phyloP scores from a whole-genome alignment of 2,797 vertebrate genomes.

The Enoplosus armatus region DNA sequence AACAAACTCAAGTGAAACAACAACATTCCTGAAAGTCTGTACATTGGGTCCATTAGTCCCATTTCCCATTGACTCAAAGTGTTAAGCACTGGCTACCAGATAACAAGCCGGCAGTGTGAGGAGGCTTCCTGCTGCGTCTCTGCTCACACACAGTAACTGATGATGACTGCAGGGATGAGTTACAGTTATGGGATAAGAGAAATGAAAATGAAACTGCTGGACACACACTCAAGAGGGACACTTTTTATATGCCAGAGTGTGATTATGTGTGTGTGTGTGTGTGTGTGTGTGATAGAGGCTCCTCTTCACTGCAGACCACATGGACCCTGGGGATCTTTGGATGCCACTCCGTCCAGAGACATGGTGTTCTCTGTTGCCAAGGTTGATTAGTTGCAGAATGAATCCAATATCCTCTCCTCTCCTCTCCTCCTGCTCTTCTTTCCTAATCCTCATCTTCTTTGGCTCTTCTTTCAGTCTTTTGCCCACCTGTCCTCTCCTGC shows the following conservation, averaged over 20 bases:
- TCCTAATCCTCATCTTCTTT: not conserved
- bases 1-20: not conserved
- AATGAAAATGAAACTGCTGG: conserved; percentile 40
- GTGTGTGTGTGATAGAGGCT: conserved; percentile 16
- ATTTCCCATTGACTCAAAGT: not conserved
- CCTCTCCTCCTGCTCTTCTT: conserved; percentile 11
- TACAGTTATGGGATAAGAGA: conserved; percentile 28
- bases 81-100: conserved; percentile 1
- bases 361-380: conserved; percentile 56
- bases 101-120: conserved; percentile 27
- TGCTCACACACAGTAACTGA: conserved; percentile 9
- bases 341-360: conserved; percentile 42
- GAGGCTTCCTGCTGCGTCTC: conserved; percentile 10
- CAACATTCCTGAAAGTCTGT: not conserved
- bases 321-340: conserved; percentile 46
- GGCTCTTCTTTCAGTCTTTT: not conserved
- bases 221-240: conserved; percentile 31
- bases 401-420: conserved; percentile 54
- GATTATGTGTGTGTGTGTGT: conserved; percentile 26
- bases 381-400: conserved; percentile 65
- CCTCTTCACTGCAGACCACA: conserved; percentile 21
- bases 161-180: conserved; percentile 14
- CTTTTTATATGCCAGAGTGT: conserved; percentile 28
- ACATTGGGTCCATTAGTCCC: not conserved
- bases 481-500: not conserved